Evolutionary conservation across 1,140 invertebrate genomes (phyloP), one percentile per base, ranked within the genome.

Genomic region (Megalonaias nervosa): DNA sequence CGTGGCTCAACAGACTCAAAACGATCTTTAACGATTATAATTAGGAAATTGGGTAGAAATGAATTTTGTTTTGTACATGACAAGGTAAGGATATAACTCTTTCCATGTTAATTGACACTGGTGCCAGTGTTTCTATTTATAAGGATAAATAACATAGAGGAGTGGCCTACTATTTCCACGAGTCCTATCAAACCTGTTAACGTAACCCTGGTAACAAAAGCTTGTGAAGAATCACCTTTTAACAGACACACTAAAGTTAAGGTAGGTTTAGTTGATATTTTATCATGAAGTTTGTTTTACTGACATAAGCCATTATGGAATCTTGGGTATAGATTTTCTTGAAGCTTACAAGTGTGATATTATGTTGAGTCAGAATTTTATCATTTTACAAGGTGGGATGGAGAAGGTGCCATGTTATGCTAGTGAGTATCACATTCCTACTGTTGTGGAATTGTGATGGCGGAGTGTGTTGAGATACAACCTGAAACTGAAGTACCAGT

Each of bases 291-390:
- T 26, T 21, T 72, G 73, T 11, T 19, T 80, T 1, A 66, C 65
- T 59, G 58, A 75, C 59, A 75, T 75, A 26, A 26, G 55, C 60
- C 61, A 62, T 62, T 65, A 74, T 21, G 71, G 71, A 15, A 78
- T 78, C 13, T 17, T 78, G n/a, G 71, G 77, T 26, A 56, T 79
- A 48, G 71, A 74, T 70, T 79, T 79, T 69, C 31, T 74, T 26
- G 9, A 56, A 48, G 23, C 55, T 15, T 56, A 70, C 15, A 12
- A 56, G 1, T 76, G 67, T 65, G 5, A 62, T 9, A 76, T 76
- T 56, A 13, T 26, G 3, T 4, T 57, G 13, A 76, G 67, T 23
- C 48, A 76, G 23, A 65, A 26, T 11, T 64, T 4, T 56, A 57
- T 74, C 15, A 67, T 2, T 6, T 23, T 74, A 21, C 21, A 57